Conservation (phyloP, 2,888 invertebrate genomes). For the Apeira syringaria region DNA sequence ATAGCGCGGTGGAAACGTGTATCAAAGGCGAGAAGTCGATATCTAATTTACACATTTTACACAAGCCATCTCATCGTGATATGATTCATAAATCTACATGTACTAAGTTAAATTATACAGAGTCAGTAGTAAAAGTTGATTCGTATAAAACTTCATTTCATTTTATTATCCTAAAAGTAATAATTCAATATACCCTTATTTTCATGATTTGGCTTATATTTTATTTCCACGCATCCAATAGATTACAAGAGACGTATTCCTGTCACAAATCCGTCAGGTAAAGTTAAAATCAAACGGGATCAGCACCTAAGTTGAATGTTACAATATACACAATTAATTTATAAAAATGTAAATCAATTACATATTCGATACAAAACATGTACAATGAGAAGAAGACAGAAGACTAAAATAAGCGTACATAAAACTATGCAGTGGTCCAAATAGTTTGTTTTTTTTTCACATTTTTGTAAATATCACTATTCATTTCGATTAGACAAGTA, state of each 20-base stretch:
- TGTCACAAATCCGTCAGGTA: constrained; percentile 73
- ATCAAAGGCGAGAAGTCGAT: constrained; percentile 37
- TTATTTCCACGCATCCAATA: constrained; percentile 58
- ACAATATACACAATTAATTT: constrained; percentile 65
- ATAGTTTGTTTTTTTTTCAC: constrained; percentile 45
- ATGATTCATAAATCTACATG: constrained; percentile 72
- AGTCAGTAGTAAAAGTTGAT: constrained; percentile 73
- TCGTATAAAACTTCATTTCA: constrained; percentile 75
- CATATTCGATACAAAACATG: constrained; percentile 50
- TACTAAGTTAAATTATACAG: constrained; percentile 75
- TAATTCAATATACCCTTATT: constrained; percentile 79
- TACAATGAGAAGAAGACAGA: constrained; percentile 49
- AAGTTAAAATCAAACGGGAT: constrained; percentile 73
- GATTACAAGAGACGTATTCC: constrained; percentile 70
- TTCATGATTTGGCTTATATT: constrained; percentile 77
- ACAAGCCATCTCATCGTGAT: constrained; percentile 66
- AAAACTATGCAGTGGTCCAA: constrained; percentile 70
- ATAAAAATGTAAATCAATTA: constrained; percentile 64
- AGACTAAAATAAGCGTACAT: constrained; percentile 65
- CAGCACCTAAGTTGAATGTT: constrained; percentile 77
- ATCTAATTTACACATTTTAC: constrained; percentile 54
- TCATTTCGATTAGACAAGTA: constrained; percentile 62
- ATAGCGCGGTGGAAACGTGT: constrained; percentile 25
- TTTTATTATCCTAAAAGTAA: constrained; percentile 76
- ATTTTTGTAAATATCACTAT: constrained; percentile 59